phyloP scores from a whole-genome alignment of 2,113 vertebrate species.

The Ceyx margarethae region DNA sequence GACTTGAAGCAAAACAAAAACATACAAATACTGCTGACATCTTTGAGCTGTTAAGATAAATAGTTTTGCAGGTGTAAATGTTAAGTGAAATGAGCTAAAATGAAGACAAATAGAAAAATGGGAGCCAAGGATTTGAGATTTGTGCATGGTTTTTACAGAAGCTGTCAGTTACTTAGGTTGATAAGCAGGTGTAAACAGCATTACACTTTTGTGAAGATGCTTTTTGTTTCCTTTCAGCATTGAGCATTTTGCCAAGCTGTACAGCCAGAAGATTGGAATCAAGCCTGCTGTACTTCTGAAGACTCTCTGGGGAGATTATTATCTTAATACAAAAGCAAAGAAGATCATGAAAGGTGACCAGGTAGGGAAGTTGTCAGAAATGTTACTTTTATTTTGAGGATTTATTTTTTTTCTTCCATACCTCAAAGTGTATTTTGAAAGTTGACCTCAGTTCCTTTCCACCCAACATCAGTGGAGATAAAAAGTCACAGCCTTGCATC shows the following conservation, averaged over 20 bases:
- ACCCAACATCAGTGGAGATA: background rate
- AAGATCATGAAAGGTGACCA: slow-evolving; percentile 95
- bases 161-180: background rate
- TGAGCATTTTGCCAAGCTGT: slow-evolving; percentile 90
- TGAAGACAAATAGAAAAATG: background rate
- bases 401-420: background rate
- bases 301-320: slow-evolving; percentile 97
- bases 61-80: background rate
- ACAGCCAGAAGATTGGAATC: slow-evolving; percentile 92
- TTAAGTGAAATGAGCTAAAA: background rate
- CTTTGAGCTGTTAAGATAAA: background rate
- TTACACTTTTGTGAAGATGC: background rate
- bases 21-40: background rate
- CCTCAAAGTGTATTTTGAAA: background rate
- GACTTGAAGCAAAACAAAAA: background rate
- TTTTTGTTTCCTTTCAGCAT: slow-evolving; percentile 77
- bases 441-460: background rate
- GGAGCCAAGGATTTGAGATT: background rate
- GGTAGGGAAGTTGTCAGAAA: slow-evolving; percentile 71
- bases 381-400: background rate
- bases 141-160: background rate
- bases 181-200: background rate
- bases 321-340: slow-evolving; percentile 90
- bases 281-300: slow-evolving; percentile 83
- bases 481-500: background rate